Evolutionary conservation across 2,888 invertebrate species (phyloP).

Genomic region (Corythucha ciliata): DNA sequence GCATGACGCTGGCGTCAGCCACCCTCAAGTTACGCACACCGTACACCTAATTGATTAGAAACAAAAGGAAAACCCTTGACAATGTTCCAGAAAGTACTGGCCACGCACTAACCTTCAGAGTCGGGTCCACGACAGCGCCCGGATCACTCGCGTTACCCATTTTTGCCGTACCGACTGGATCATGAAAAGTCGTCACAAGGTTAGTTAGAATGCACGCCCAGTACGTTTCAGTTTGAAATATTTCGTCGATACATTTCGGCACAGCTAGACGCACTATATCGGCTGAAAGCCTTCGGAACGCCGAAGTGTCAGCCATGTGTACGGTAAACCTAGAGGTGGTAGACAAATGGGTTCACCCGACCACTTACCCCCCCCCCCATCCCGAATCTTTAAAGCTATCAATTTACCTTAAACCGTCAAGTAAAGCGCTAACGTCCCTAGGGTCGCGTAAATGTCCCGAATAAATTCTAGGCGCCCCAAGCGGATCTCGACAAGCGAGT

Average conservation of each 20-base stretch:
- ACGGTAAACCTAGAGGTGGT: slow-evolving; percentile 1
- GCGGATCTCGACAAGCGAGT: slow-evolving; percentile 20
- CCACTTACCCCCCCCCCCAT: neutral
- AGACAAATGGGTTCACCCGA: neutral
- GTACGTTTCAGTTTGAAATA: slow-evolving; percentile 25
- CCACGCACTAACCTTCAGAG: slow-evolving; percentile 37
- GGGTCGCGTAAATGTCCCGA: slow-evolving; percentile 22
- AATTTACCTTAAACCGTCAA: slow-evolving; percentile 41
- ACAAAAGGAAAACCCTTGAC: no score
- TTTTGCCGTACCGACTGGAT: slow-evolving; percentile 26
- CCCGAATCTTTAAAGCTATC: slow-evolving; percentile 47
- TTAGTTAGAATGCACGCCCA: slow-evolving; percentile 29
- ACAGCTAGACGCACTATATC: slow-evolving; percentile 21
- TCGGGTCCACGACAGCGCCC: slow-evolving; percentile 25
- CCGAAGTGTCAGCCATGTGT: slow-evolving; percentile 14
- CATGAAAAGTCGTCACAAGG: slow-evolving; percentile 25
- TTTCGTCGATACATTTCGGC: slow-evolving; percentile 17
- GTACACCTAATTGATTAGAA: no score
- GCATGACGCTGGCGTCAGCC: slow-evolving; percentile 6
- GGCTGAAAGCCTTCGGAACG: slow-evolving; percentile 9
- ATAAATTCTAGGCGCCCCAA: slow-evolving; percentile 21
- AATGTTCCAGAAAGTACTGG: no score
- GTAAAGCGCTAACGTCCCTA: slow-evolving; percentile 17
- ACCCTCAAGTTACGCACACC: slow-evolving; percentile 6
- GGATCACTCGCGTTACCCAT: slow-evolving; percentile 28